Percentiles rank a stretch among this genome's conserved stretches.
Conservation (phyloP, 2,888 invertebrate species). For the Sceliomorpha sp. region DNA sequence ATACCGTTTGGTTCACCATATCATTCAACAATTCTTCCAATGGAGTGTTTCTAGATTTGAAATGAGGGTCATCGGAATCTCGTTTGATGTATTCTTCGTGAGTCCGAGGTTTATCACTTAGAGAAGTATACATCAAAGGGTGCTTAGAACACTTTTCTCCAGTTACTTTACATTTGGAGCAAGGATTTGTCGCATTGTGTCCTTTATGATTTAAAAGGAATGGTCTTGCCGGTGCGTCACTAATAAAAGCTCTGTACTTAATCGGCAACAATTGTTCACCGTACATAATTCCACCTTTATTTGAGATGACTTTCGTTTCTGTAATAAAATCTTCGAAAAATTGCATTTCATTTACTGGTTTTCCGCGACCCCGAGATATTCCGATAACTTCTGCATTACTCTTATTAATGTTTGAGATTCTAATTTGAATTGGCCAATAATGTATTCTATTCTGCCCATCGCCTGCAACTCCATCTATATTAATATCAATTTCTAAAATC, state of each 20-base stretch:
- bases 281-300: constrained; percentile 9
- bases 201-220: constrained; percentile 13
- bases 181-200: constrained; percentile 1
- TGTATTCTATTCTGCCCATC: constrained; percentile 9
- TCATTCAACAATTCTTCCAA: constrained; percentile 13
- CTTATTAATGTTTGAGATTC: constrained; percentile 2
- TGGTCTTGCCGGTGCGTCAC: constrained; percentile 17
- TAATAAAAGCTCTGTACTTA: constrained; percentile 6
- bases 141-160: background rate
- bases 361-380: constrained; percentile 12
- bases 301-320: constrained; percentile 3
- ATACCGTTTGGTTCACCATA: constrained; percentile 14
- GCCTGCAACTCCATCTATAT: constrained; percentile 13
- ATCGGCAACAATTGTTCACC: background rate
- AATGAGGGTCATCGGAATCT: constrained; percentile 14
- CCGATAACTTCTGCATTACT: constrained; percentile 14
- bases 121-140: constrained; percentile 8
- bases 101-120: constrained; percentile 4
- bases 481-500: constrained; percentile 17
- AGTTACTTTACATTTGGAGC: constrained; percentile 12
- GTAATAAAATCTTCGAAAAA: constrained; percentile 16
- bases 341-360: constrained; percentile 9
- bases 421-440: constrained; percentile 23
- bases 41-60: constrained; percentile 4
- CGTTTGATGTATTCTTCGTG: constrained; percentile 10